Conservation (phyloP, 2,888 invertebrate species). For the Hypena proboscidalis region DNA sequence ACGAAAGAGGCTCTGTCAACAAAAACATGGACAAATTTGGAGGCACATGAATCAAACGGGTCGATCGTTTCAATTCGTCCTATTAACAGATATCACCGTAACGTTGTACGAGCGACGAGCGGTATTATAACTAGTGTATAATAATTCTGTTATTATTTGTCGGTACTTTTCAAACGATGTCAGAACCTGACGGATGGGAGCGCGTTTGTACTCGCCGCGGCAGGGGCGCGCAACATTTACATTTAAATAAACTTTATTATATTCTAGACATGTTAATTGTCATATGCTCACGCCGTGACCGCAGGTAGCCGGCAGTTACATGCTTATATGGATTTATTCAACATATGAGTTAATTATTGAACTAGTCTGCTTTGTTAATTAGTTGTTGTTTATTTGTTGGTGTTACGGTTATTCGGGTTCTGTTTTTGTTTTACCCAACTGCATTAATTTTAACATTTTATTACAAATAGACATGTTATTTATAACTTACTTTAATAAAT, state of each 20-base stretch:
- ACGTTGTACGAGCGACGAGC: constrained; percentile 18
- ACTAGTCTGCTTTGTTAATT: constrained; percentile 4
- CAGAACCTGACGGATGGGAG: constrained; percentile 72
- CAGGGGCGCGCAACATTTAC: constrained; percentile 72
- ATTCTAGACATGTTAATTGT: constrained; percentile 55
- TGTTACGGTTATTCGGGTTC: constrained; percentile 6
- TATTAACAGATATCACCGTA: constrained; percentile 12
- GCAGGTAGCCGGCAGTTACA: constrained; percentile 25
- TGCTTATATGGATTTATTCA: constrained; percentile 12
- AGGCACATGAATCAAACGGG: no score
- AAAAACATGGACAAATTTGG: no score
- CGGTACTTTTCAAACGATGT: constrained; percentile 81
- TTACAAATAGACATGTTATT: no score
- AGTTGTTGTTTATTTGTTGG: constrained; percentile 14
- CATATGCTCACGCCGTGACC: constrained; percentile 29
- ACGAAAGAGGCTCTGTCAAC: no score
- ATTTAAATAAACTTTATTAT: constrained; percentile 64
- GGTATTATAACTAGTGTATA: constrained; percentile 43
- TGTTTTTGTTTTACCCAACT: constrained; percentile 6
- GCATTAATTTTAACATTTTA: no score
- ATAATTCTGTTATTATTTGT: constrained; percentile 75
- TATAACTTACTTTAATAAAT: no score
- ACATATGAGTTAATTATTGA: constrained; percentile 14
- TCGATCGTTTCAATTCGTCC: neutral
- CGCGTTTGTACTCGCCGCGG: constrained; percentile 67